These are phyloP conservation scores for Numenius phaeopus DNA, from an alignment of 2,797 vertebrate genomes.

Conservation along the genomic window DNA sequence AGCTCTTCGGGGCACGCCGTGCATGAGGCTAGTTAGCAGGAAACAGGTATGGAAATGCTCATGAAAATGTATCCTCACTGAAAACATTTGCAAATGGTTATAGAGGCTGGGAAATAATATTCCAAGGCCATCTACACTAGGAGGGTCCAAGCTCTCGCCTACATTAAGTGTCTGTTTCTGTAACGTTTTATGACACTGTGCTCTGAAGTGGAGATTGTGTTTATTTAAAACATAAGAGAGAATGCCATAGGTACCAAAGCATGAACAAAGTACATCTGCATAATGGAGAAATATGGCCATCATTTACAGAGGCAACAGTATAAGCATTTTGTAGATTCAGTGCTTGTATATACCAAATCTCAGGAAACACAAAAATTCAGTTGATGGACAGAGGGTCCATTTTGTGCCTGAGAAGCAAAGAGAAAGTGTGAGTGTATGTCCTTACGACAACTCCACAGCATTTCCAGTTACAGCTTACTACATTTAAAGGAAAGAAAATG, in stretches of 20 bases:
- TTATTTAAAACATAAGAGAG: not conserved
- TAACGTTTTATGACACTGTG: not conserved
- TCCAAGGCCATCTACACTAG: not conserved
- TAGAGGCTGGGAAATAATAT: not conserved
- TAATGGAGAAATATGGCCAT: not conserved
- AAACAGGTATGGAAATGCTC: not conserved
- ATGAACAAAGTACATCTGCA: not conserved
- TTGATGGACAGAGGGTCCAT: not conserved
- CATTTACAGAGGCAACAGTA: not conserved
- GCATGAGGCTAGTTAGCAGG: not conserved
- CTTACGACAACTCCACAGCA: not conserved
- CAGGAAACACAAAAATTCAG: not conserved
- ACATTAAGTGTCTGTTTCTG: not conserved
- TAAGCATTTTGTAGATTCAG: not conserved
- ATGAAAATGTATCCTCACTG: not conserved
- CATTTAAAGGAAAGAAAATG: not conserved
- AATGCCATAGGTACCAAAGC: not conserved
- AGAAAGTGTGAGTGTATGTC: not conserved
- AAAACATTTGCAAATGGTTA: not conserved
- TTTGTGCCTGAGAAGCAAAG: not conserved
- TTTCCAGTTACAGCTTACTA: not conserved
- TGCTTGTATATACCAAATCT: not conserved
- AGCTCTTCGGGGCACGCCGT: accelerated
- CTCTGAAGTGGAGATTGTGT: not conserved
- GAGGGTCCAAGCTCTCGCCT: not conserved